Percentiles rank a stretch among this genome's conserved stretches.
These are phyloP conservation scores for Calycopis cecrops DNA, from an alignment of 1,140 invertebrate species.

Conservation along the genomic window DNA sequence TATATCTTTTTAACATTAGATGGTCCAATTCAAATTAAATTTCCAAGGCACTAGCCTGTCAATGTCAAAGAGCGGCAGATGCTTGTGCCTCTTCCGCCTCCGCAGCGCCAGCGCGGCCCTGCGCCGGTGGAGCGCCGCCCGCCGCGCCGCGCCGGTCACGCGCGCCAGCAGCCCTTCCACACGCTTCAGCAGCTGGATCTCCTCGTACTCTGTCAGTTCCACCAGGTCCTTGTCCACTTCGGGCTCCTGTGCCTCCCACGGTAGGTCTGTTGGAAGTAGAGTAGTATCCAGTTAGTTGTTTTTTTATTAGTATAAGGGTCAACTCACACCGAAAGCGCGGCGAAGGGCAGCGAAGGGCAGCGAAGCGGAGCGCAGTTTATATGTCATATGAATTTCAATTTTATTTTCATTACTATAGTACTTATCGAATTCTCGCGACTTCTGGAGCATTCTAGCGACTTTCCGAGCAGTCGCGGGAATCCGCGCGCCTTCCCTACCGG, in stretches of 20 bases:
- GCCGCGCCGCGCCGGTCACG: slow-evolving; percentile 39
- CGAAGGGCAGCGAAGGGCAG: too few relatives aligned
- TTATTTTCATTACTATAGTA: too few relatives aligned
- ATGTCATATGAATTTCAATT: too few relatives aligned
- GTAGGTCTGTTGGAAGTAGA: slow-evolving; percentile 42
- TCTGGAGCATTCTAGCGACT: too few relatives aligned
- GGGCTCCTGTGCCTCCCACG: slow-evolving; percentile 39
- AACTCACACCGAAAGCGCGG: too few relatives aligned
- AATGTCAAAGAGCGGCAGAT: slow-evolving; percentile 57
- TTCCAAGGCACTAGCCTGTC: slow-evolving; percentile 53
- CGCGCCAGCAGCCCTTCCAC: slow-evolving; percentile 44
- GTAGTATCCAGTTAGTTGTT: too few relatives aligned
- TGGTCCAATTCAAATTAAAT: slow-evolving; percentile 4
- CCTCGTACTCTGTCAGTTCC: slow-evolving; percentile 51
- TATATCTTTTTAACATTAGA: too few relatives aligned
- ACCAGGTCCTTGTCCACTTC: slow-evolving; percentile 32
- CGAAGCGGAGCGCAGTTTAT: too few relatives aligned
- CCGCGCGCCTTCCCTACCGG: too few relatives aligned
- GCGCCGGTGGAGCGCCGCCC: slow-evolving; percentile 38
- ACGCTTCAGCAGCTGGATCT: slow-evolving; percentile 58
- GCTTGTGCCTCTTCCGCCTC: slow-evolving; percentile 56
- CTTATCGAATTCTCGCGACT: too few relatives aligned
- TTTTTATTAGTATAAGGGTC: too few relatives aligned
- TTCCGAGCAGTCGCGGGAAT: too few relatives aligned
- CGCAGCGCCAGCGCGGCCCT: slow-evolving; percentile 49